Percentiles rank a stretch among this genome's conserved stretches.
phyloP scores from a whole-genome alignment of 2,888 invertebrate genomes.

The Euphydryas editha region DNA sequence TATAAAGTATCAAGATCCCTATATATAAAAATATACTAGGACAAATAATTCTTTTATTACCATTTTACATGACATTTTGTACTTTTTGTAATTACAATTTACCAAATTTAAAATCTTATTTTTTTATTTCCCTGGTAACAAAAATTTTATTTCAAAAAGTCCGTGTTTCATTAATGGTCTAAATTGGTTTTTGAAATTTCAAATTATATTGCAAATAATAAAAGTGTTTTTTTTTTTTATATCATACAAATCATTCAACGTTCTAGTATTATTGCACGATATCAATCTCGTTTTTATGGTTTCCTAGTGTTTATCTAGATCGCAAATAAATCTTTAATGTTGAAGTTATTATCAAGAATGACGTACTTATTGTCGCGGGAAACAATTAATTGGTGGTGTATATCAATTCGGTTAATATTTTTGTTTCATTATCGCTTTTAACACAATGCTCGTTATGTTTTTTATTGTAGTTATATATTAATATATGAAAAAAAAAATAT shows the following conservation, averaged over 20 bases:
- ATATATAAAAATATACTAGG: not conserved
- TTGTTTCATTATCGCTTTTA: too few species aligned
- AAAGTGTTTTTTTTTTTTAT: too few species aligned
- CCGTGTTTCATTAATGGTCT: too few species aligned
- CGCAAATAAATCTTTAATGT: not conserved
- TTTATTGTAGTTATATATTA: too few species aligned
- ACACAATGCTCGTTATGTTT: too few species aligned
- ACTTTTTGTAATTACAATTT: not conserved
- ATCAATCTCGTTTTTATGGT: conserved; percentile 17
- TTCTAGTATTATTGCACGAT: not conserved
- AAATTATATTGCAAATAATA: too few species aligned
- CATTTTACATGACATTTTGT: not conserved
- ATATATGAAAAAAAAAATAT: too few species aligned
- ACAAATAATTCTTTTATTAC: not conserved
- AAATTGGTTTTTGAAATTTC: too few species aligned
- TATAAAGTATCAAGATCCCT: too few species aligned
- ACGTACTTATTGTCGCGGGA: not conserved
- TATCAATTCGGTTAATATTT: too few species aligned
- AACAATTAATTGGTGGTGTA: not conserved
- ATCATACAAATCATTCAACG: not conserved
- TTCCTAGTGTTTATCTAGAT: not conserved
- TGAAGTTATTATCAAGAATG: not conserved
- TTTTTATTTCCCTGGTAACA: too few species aligned
- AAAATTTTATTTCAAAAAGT: too few species aligned
- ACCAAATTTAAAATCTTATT: not conserved